These are phyloP conservation scores for Vicugna pacos DNA, from an alignment of 2,113 vertebrate genomes.

Conservation along the genomic window DNA sequence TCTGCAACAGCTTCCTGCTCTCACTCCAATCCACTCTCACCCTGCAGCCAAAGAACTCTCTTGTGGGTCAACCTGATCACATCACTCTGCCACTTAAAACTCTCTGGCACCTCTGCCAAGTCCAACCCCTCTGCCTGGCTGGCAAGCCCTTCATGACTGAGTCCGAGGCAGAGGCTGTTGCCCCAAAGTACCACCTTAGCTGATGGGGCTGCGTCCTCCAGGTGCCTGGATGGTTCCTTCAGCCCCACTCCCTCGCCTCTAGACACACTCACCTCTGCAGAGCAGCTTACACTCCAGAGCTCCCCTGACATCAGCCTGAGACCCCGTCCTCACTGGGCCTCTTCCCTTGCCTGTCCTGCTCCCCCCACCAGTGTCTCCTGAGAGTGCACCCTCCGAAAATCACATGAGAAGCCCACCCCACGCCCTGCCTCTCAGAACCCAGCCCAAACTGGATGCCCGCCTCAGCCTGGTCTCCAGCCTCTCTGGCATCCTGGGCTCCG, in stretches of 20 bases:
- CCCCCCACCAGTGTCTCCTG: background rate
- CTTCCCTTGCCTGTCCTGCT: background rate
- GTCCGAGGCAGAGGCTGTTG: background rate
- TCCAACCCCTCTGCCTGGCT: background rate
- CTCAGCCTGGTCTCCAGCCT: background rate
- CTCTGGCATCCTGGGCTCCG: rapidly evolving
- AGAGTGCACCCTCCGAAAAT: background rate
- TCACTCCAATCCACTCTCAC: background rate
- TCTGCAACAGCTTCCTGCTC: background rate
- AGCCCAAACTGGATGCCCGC: background rate
- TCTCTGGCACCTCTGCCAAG: background rate
- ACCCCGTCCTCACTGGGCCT: rapidly evolving
- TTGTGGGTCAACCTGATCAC: rapidly evolving
- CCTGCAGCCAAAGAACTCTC: background rate
- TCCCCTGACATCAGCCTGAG: rapidly evolving
- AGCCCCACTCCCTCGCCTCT: background rate
- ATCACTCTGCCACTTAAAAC: background rate
- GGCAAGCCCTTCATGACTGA: background rate
- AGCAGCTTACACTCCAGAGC: background rate
- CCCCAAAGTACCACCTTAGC: background rate
- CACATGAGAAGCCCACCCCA: background rate
- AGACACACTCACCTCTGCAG: background rate
- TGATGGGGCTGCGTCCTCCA: background rate
- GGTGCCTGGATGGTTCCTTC: background rate
- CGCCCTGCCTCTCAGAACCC: background rate